These are phyloP conservation scores for Kuschelorhynchus macadamiae DNA, from an alignment of 2,888 invertebrate genomes.

Conservation along the genomic window DNA sequence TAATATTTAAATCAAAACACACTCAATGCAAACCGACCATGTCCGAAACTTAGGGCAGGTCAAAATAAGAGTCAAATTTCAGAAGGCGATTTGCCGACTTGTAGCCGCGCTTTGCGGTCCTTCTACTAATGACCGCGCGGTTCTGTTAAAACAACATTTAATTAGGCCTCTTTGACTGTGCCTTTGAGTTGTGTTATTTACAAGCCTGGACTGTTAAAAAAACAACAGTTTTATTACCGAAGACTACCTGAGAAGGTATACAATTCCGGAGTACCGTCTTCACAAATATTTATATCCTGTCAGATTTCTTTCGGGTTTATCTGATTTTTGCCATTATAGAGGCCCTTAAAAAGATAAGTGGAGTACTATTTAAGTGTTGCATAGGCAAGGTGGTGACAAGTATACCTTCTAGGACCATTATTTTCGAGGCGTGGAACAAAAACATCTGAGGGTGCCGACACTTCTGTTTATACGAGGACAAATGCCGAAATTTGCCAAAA, in stretches of 20 bases:
- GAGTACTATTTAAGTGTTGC: slow-evolving; percentile 44
- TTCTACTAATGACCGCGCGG: slow-evolving; percentile 66
- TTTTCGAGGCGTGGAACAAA: slow-evolving; percentile 27
- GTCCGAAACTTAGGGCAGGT: slow-evolving; percentile 11
- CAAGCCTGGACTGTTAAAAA: slow-evolving; percentile 60
- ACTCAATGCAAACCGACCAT: not conserved
- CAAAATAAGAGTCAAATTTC: slow-evolving; percentile 46
- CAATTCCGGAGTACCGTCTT: slow-evolving; percentile 44
- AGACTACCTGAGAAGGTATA: slow-evolving; percentile 53
- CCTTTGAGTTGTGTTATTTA: slow-evolving; percentile 62
- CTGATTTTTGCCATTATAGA: slow-evolving; percentile 49
- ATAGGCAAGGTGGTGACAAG: slow-evolving; percentile 45
- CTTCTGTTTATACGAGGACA: slow-evolving; percentile 15
- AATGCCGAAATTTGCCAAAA: slow-evolving; percentile 37
- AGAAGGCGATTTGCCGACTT: slow-evolving; percentile 46
- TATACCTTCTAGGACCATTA: slow-evolving; percentile 31
- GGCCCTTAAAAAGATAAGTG: slow-evolving; percentile 46
- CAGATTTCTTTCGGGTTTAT: slow-evolving; percentile 46
- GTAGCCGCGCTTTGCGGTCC: slow-evolving; percentile 64
- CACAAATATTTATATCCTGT: slow-evolving; percentile 52
- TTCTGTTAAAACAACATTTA: slow-evolving; percentile 67
- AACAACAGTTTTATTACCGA: slow-evolving; percentile 56
- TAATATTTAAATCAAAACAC: no score
- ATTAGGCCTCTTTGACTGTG: slow-evolving; percentile 65
- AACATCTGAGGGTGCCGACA: slow-evolving; percentile 35